Evolutionary conservation across 2,888 invertebrate genomes (phyloP).

Genomic region (Punctoribates punctum): DNA sequence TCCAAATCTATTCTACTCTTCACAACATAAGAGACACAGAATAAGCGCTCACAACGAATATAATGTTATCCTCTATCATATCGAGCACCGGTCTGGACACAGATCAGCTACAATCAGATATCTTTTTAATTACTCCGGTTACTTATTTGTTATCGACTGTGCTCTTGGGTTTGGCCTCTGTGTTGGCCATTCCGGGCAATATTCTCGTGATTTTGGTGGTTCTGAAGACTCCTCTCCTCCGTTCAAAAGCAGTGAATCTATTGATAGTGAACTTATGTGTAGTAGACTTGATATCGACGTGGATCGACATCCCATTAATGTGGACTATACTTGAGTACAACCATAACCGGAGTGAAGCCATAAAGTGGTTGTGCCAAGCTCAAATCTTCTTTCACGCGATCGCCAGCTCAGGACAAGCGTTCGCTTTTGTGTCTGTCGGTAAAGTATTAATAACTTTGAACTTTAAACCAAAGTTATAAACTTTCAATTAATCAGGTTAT

Average conservation of each 20-base stretch:
- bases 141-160: neutral
- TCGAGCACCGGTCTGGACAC: neutral
- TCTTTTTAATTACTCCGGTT: neutral
- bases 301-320: conserved; percentile 40
- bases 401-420: conserved; percentile 34
- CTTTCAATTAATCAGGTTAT: neutral
- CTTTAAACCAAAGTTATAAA: neutral
- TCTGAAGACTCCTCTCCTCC: conserved; percentile 35
- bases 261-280: conserved; percentile 42
- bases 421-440: conserved; percentile 41
- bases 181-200: conserved; percentile 38
- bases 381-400: conserved; percentile 40
- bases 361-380: conserved; percentile 11
- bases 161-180: conserved; percentile 9
- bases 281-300: conserved; percentile 31
- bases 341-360: neutral
- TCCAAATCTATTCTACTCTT: neutral
- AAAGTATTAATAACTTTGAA: neutral
- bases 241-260: conserved; percentile 38
- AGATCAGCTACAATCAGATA: neutral
- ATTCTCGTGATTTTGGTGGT: conserved; percentile 39
- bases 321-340: conserved; percentile 38
- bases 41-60: neutral
- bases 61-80: conserved; percentile 14
- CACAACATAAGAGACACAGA: too few species aligned